Evolutionary conservation across 2,888 invertebrate genomes (phyloP).

Genomic region (Pomacea canaliculata): DNA sequence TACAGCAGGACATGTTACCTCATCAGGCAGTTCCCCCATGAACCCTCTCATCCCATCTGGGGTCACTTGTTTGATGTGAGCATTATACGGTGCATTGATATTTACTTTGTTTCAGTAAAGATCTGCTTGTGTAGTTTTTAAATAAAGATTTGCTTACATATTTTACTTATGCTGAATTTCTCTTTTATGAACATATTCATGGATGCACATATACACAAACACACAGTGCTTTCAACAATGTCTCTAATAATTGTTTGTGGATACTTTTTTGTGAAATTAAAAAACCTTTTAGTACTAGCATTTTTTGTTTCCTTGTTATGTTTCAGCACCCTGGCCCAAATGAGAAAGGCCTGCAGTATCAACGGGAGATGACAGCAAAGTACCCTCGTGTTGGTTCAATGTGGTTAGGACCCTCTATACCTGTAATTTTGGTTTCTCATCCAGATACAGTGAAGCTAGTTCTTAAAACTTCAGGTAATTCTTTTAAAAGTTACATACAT

Average conservation of each 20-base stretch:
- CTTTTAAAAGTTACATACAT: neutral
- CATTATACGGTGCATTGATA: neutral
- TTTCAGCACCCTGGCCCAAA: constrained; percentile 48
- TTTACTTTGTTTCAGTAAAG: no score
- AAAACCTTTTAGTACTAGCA: no score
- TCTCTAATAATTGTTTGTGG: no score
- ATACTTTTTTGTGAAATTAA: no score
- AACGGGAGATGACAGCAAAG: constrained; percentile 36
- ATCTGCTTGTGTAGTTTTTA: no score
- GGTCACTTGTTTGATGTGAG: constrained; percentile 21
- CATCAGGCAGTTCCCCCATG: constrained; percentile 20
- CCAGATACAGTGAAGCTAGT: constrained; percentile 48
- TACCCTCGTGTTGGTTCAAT: constrained; percentile 33
- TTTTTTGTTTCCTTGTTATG: no score
- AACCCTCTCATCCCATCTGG: neutral
- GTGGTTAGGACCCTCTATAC: constrained; percentile 44
- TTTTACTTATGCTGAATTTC: no score
- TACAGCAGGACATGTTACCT: constrained; percentile 8
- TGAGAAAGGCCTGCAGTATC: constrained; percentile 43
- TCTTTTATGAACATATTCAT: no score
- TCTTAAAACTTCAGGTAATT: constrained; percentile 48
- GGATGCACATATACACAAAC: no score
- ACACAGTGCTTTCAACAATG: no score
- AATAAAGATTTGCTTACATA: no score
- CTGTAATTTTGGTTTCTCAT: constrained; percentile 43